Conservation (phyloP, 2,797 vertebrate genomes). For the Lateolabrax maculatus region DNA sequence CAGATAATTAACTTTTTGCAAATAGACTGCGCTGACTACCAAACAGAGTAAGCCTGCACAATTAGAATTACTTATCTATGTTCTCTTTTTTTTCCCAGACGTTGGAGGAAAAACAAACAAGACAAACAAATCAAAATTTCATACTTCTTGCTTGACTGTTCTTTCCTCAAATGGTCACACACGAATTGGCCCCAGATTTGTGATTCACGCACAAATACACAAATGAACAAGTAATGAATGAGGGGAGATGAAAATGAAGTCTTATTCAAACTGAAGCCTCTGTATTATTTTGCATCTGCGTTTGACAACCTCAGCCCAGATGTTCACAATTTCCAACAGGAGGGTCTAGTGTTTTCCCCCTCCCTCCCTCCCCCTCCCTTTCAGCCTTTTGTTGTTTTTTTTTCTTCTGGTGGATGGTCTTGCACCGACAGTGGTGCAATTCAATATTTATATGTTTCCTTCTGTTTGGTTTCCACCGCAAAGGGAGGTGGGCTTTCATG, state of each 20-base stretch:
- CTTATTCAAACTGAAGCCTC: conserved; percentile 57
- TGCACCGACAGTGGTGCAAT: conserved; percentile 62
- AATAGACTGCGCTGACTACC: conserved; percentile 83
- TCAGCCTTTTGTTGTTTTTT: neutral
- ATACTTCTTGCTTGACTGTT: conserved; percentile 66
- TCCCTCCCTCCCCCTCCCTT: conserved; percentile 15
- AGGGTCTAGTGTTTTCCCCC: conserved; percentile 46
- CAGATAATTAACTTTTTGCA: conserved; percentile 92
- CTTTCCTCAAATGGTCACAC: conserved; percentile 58
- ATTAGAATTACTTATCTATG: conserved; percentile 85
- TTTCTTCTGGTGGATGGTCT: conserved; percentile 46
- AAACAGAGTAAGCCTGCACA: conserved; percentile 79
- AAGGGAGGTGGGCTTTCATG: conserved; percentile 64
- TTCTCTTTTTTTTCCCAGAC: conserved; percentile 61
- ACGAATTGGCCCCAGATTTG: conserved; percentile 46
- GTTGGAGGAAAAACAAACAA: conserved; percentile 76
- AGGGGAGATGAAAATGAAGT: conserved; percentile 62
- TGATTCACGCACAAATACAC: conserved; percentile 66
- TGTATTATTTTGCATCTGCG: conserved; percentile 44
- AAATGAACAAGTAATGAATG: conserved; percentile 68
- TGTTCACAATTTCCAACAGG: conserved; percentile 62
- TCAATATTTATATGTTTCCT: conserved; percentile 79
- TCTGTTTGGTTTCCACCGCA: conserved; percentile 70
- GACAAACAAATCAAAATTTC: conserved; percentile 78
- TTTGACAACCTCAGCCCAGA: conserved; percentile 62